Percentiles rank a stretch among this genome's conserved stretches.
These are phyloP conservation scores for Paramormyrops hopkinsi DNA, from an alignment of 2,797 vertebrate species.

Conservation along the genomic window DNA sequence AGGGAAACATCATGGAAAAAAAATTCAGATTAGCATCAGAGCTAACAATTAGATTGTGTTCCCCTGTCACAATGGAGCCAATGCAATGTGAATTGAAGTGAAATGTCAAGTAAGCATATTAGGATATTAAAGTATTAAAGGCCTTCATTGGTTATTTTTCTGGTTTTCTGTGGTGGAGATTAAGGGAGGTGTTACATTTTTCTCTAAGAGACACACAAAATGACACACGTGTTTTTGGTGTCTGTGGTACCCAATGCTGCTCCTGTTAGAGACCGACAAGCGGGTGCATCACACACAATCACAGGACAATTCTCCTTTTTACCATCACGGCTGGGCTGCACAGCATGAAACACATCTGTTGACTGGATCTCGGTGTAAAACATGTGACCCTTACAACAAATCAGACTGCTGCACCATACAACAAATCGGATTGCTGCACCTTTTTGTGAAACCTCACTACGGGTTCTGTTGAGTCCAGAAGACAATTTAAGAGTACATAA, in stretches of 20 bases:
- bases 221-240: neutral
- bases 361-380: neutral
- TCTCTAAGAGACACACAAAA: neutral
- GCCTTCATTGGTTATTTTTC: neutral
- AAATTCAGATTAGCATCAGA: constrained; percentile 5
- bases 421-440: neutral
- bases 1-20: neutral
- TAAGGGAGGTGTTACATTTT: neutral
- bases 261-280: neutral
- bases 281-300: neutral
- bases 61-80: neutral
- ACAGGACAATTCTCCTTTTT: neutral
- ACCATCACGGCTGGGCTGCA: neutral
- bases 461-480: neutral
- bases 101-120: neutral
- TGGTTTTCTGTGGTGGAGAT: neutral
- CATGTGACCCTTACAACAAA: neutral
- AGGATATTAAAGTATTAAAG: neutral
- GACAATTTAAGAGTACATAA: neutral
- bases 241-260: neutral
- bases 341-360: neutral
- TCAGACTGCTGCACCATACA: neutral
- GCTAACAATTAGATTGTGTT: constrained; percentile 20
- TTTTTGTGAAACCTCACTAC: neutral
- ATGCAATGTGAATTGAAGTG: neutral